phyloP scores from a whole-genome alignment of 1,140 invertebrate species.

The Sesamia nonagrioides region DNA sequence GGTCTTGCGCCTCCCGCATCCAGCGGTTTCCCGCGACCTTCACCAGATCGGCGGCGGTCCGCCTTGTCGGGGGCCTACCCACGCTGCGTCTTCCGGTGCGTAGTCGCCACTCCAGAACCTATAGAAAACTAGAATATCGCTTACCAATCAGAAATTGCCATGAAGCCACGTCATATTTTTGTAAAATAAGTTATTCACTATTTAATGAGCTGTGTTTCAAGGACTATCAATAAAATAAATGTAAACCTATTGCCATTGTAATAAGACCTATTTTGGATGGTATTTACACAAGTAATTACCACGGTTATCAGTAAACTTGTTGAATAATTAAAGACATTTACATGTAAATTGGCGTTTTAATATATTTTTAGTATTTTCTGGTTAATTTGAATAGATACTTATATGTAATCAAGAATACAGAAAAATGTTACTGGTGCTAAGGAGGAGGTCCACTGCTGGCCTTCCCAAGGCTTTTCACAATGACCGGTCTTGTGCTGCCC shows the following conservation, averaged over 20 bases:
- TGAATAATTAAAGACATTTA: slow-evolving; percentile 7
- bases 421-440: too few species aligned
- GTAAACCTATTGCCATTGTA: not conserved
- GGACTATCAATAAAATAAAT: not conserved
- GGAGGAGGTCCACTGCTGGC: too few species aligned
- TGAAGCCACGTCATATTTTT: not conserved
- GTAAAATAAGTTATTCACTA: not conserved
- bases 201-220: slow-evolving; percentile 27
- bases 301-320: slow-evolving; percentile 18
- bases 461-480: too few species aligned
- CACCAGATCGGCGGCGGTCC: too few species aligned
- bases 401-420: not conserved
- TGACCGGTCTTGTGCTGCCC: too few species aligned
- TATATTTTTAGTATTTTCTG: not conserved
- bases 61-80: too few species aligned
- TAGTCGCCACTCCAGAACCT: too few species aligned
- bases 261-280: not conserved
- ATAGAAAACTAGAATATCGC: not conserved
- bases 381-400: not conserved
- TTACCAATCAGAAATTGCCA: not conserved
- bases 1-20: too few species aligned
- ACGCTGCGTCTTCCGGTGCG: too few species aligned
- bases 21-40: too few species aligned
- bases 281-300: not conserved
- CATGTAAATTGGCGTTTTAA: slow-evolving; percentile 6